phyloP scores from a whole-genome alignment of 2,888 invertebrate genomes.

The Nipponacmea schrenckii region DNA sequence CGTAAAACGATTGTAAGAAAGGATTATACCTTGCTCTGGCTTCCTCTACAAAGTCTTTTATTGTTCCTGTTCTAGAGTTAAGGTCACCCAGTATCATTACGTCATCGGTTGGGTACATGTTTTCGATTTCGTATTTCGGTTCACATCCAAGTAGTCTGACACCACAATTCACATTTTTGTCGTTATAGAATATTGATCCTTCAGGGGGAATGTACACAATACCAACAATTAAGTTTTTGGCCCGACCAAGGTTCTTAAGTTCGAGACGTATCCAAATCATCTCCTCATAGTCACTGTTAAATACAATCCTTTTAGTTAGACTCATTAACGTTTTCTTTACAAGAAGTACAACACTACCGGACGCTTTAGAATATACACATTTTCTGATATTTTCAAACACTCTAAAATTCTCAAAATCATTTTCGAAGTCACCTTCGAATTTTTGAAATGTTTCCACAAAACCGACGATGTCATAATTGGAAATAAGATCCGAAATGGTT shows the following conservation, averaged over 20 bases:
- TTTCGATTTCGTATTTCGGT: too few species aligned
- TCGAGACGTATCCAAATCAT: not conserved
- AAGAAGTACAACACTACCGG: not conserved
- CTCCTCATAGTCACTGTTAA: not conserved
- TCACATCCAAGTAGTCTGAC: not conserved
- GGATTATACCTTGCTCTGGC: not conserved
- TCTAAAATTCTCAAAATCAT: not conserved
- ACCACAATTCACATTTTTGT: not conserved
- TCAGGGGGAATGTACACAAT: not conserved
- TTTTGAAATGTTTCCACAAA: not conserved
- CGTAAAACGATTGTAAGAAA: not conserved
- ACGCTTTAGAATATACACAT: not conserved
- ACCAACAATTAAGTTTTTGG: not conserved
- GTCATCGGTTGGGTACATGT: not conserved
- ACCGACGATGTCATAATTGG: too few species aligned
- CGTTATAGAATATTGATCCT: not conserved
- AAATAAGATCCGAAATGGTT: not conserved
- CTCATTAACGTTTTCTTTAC: not conserved
- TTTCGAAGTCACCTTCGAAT: not conserved
- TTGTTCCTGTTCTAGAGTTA: not conserved
- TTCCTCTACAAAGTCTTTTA: not conserved
- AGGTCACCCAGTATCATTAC: not conserved
- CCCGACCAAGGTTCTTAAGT: not conserved
- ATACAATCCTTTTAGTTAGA: not conserved
- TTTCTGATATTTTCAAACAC: too few species aligned